Conservation (phyloP, 2,888 invertebrate genomes). For the Cybosia mesomella region DNA sequence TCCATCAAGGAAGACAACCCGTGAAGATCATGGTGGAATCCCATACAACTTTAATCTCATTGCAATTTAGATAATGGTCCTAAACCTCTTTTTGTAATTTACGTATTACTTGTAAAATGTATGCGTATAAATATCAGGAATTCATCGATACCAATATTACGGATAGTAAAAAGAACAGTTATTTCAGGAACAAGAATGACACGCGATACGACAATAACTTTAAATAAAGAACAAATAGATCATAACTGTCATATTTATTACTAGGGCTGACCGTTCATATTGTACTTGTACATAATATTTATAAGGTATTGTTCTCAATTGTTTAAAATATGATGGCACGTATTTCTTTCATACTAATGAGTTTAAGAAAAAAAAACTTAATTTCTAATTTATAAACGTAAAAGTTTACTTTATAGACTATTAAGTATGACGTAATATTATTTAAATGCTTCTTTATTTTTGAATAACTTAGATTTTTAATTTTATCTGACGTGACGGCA, state of each 20-base stretch:
- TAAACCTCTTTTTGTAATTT: no score
- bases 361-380: background rate
- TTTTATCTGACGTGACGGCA: background rate
- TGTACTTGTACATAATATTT: background rate
- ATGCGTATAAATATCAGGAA: background rate
- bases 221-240: constrained; percentile 25
- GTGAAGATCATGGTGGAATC: no score
- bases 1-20: no score
- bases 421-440: background rate
- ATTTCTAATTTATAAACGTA: constrained; percentile 2
- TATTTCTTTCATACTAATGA: background rate
- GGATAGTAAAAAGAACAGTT: constrained; percentile 10
- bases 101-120: no score
- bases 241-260: constrained; percentile 22
- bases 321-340: background rate
- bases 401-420: background rate
- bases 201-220: constrained; percentile 40
- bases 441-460: background rate
- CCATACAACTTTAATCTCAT: no score
- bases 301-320: background rate
- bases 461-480: background rate
- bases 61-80: no score
- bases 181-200: constrained; percentile 32
- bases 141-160: constrained; percentile 7
- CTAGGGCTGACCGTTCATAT: constrained; percentile 34